Evolutionary conservation across 1,140 invertebrate species (phyloP).

Genomic region (Neomicropteryx cornuta): DNA sequence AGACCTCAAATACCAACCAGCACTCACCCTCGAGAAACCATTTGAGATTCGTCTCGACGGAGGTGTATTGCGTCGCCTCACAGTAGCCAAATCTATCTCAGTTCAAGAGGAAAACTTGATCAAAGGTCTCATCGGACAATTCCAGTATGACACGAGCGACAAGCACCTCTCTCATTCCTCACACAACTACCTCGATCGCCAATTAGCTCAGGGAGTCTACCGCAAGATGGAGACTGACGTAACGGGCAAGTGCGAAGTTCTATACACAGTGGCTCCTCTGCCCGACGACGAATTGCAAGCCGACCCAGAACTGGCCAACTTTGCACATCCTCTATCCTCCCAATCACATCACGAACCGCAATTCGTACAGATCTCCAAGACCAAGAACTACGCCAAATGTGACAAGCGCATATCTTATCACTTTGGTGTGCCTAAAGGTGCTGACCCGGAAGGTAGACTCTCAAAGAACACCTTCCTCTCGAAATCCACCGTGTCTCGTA

Average conservation of each 20-base stretch:
- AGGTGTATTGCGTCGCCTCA: slow-evolving; percentile 43
- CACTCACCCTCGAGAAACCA: slow-evolving; percentile 38
- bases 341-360: slow-evolving; percentile 33
- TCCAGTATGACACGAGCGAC: slow-evolving; percentile 43
- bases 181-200: slow-evolving; percentile 37
- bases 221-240: slow-evolving; percentile 58
- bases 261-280: slow-evolving; percentile 50
- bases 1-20: slow-evolving; percentile 37
- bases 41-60: slow-evolving; percentile 50
- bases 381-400: slow-evolving; percentile 51
- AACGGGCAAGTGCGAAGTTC: slow-evolving; percentile 52
- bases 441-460: slow-evolving; percentile 42
- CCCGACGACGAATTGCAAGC: slow-evolving; percentile 32
- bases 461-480: slow-evolving; percentile 41
- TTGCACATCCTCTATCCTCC: slow-evolving; percentile 21
- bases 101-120: slow-evolving; percentile 49
- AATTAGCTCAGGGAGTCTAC: slow-evolving; percentile 39
- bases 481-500: slow-evolving; percentile 40
- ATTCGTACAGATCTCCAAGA: slow-evolving; percentile 50
- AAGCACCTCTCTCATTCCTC: slow-evolving; percentile 29
- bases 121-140: slow-evolving; percentile 42
- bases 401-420: slow-evolving; percentile 46
- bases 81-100: slow-evolving; percentile 36
- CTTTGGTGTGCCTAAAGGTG: slow-evolving; percentile 41
- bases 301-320: slow-evolving; percentile 40